phyloP scores from a whole-genome alignment of 2,113 vertebrate genomes.

The Pluvianellus socialis region DNA sequence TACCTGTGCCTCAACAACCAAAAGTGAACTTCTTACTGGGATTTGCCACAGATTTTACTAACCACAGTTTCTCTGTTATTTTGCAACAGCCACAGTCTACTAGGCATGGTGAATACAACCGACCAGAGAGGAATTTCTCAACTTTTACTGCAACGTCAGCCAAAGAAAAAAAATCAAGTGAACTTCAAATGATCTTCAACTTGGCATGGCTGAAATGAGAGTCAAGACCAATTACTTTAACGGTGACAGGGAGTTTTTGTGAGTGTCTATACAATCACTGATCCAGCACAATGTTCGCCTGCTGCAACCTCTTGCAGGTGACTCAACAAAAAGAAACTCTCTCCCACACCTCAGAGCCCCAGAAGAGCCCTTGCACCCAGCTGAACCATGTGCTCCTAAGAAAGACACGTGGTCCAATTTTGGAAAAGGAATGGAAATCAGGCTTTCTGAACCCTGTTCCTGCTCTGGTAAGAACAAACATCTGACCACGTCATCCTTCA shows the following conservation, averaged over 20 bases:
- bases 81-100: not conserved
- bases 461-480: not conserved
- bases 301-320: not conserved
- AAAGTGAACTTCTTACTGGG: not conserved
- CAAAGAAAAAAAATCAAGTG: not conserved
- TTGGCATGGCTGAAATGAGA: not conserved
- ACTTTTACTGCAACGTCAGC: not conserved
- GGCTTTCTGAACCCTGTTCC: not conserved
- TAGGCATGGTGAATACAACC: not conserved
- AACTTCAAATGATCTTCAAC: not conserved
- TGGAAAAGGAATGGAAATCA: not conserved
- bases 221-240: not conserved
- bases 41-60: not conserved
- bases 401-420: not conserved
- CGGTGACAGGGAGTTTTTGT: not conserved
- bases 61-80: not conserved
- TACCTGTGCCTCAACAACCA: not conserved
- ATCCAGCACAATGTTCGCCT: not conserved
- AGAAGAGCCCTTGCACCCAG: not conserved
- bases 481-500: not conserved
- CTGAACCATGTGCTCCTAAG: not conserved
- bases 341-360: not conserved
- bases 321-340: not conserved
- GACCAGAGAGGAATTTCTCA: not conserved
- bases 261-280: rapidly evolving